Percentiles rank a stretch among this genome's conserved stretches.
These are phyloP conservation scores for Schlechtendalia chinensis DNA, from an alignment of 1,140 invertebrate genomes.

Conservation along the genomic window DNA sequence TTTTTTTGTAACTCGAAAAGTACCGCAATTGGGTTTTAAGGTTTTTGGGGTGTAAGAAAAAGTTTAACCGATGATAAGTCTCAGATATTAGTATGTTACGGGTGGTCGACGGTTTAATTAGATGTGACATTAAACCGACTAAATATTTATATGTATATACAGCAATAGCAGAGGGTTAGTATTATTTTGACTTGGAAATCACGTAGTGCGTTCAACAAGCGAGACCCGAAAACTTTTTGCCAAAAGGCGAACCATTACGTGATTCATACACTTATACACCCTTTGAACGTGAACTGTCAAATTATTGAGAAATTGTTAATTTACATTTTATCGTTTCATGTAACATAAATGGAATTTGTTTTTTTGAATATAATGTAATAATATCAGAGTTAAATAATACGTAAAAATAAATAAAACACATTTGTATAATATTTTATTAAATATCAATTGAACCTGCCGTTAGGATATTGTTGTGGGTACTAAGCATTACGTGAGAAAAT, in stretches of 20 bases:
- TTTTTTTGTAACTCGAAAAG: no score
- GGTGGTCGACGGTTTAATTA: conserved; percentile 15
- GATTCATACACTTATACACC: conserved; percentile 30
- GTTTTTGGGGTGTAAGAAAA: conserved; percentile 1
- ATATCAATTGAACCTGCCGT: no score
- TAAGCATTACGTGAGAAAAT: no score
- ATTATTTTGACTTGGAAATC: conserved; percentile 46
- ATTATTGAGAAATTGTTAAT: conserved; percentile 25
- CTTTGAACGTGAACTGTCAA: conserved; percentile 20
- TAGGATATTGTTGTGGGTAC: no score
- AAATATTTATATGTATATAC: not conserved
- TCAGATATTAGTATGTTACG: conserved; percentile 23
- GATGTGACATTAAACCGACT: conserved; percentile 32
- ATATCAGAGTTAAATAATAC: no score
- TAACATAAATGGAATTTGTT: not conserved
- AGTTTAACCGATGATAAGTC: conserved; percentile 20
- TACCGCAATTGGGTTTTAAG: not conserved
- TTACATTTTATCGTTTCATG: not conserved
- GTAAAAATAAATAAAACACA: no score
- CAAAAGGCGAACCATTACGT: not conserved
- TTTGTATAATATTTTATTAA: no score
- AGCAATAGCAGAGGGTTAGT: not conserved
- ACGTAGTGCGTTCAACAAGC: conserved; percentile 46
- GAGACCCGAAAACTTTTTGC: conserved; percentile 39
- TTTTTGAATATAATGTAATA: no score